Conservation (phyloP, 2,888 invertebrate genomes). For the Campoletis raptor region DNA sequence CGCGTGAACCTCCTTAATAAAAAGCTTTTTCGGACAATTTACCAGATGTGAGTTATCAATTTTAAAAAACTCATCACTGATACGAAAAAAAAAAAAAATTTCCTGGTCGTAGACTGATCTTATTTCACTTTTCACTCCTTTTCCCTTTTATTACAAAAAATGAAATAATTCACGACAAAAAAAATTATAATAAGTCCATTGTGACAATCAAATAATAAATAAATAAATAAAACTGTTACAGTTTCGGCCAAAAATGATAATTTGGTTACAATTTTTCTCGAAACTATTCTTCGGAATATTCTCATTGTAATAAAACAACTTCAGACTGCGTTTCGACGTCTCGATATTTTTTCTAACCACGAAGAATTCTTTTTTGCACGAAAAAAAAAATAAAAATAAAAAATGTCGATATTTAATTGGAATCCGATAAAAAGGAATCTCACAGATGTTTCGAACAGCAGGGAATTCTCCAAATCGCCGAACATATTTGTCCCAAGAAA, state of each 20-base stretch:
- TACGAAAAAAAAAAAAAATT: no score
- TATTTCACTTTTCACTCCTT: no score
- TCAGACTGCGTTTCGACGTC: constrained; percentile 35
- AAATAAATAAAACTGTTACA: neutral
- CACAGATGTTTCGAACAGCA: neutral
- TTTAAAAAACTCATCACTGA: no score
- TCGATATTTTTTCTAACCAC: neutral
- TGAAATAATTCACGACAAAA: no score
- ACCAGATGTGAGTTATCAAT: no score
- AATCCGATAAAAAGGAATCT: constrained; percentile 48
- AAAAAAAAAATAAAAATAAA: no score
- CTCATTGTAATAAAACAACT: constrained; percentile 8
- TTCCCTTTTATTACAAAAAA: no score
- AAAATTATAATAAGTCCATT: neutral
- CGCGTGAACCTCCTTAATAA: no score
- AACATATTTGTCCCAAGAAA: constrained; percentile 51
- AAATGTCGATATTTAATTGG: constrained; percentile 56
- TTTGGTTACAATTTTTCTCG: neutral
- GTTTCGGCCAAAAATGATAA: neutral
- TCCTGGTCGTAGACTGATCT: no score
- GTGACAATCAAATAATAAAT: neutral
- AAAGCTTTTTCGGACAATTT: no score
- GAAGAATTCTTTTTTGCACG: neutral
- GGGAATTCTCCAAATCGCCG: constrained; percentile 22
- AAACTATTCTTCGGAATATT: neutral